Conservation (phyloP, 2,113 vertebrate species). For the Tachysurus vachellii region DNA sequence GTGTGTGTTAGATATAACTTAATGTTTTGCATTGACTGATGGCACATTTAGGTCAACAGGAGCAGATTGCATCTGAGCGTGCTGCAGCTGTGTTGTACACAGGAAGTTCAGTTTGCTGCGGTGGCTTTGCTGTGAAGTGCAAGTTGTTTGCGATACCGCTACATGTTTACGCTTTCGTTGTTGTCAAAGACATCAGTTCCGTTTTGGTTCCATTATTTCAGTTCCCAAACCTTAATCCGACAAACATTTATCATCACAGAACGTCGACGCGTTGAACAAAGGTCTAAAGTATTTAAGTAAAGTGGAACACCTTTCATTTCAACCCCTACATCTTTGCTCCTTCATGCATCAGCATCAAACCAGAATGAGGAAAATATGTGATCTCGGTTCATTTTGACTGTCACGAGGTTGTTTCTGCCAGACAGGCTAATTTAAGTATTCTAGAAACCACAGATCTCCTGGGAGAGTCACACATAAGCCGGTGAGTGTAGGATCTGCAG, state of each 20-base stretch:
- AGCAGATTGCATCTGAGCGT: slow-evolving; percentile 29
- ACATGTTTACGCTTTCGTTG: neutral
- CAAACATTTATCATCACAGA: neutral
- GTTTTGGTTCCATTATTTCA: neutral
- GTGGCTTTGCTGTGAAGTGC: slow-evolving; percentile 37
- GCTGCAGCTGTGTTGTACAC: neutral
- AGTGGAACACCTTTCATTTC: neutral
- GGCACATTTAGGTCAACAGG: slow-evolving; percentile 25
- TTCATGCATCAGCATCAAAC: neutral
- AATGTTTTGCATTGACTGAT: neutral
- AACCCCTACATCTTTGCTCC: neutral
- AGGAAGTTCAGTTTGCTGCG: slow-evolving; percentile 32
- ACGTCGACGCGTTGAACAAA: neutral
- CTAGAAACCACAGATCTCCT: neutral
- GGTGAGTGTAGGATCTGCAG: neutral
- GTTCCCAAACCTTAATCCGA: neutral
- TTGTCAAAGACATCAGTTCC: neutral
- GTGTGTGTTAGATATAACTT: neutral
- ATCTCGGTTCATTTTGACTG: neutral
- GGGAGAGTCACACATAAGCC: neutral
- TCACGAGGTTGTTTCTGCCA: neutral
- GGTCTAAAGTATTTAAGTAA: neutral
- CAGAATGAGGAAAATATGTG: neutral
- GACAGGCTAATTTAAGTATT: neutral
- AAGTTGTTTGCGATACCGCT: neutral